A percentile compares a stretch with the other conserved stretches of the same genome.
Conservation (phyloP, 2,113 vertebrate species). For the Genyomyrus donnyi region DNA sequence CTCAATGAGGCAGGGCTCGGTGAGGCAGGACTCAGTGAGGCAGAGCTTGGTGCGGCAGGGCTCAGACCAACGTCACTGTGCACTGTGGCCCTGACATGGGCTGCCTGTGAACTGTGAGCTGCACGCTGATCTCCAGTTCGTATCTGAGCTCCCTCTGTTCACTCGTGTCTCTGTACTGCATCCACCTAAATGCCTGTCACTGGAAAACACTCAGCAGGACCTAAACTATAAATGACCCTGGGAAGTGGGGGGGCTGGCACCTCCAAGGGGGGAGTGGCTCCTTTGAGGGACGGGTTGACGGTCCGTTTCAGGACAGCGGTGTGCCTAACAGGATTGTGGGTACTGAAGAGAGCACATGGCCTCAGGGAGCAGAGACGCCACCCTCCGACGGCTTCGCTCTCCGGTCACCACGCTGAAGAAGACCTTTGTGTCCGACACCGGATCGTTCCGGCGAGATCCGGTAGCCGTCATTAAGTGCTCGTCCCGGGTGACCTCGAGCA, state of each 20-base stretch:
- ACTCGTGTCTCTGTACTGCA: neutral
- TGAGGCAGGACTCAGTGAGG: too few species aligned
- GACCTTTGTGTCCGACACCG: slow-evolving; percentile 17
- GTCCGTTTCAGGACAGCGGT: neutral
- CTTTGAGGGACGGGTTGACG: neutral
- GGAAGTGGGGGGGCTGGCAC: neutral
- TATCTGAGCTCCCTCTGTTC: neutral
- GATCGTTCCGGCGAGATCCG: neutral
- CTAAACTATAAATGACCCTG: neutral
- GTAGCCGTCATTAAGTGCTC: neutral
- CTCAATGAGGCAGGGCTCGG: too few species aligned
- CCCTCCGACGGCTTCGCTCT: neutral
- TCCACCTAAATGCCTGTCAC: neutral
- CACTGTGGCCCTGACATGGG: neutral
- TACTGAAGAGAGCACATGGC: neutral
- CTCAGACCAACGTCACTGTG: neutral
- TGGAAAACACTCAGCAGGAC: neutral
- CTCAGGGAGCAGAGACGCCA: neutral
- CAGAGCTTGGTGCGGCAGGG: neutral
- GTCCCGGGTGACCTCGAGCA: neutral
- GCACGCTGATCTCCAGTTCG: neutral
- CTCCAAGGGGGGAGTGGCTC: neutral
- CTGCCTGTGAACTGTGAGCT: neutral
- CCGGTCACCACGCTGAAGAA: neutral
- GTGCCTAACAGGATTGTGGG: neutral